Conservation (phyloP, 1,140 invertebrate species). For the Drosophila kepulauana region DNA sequence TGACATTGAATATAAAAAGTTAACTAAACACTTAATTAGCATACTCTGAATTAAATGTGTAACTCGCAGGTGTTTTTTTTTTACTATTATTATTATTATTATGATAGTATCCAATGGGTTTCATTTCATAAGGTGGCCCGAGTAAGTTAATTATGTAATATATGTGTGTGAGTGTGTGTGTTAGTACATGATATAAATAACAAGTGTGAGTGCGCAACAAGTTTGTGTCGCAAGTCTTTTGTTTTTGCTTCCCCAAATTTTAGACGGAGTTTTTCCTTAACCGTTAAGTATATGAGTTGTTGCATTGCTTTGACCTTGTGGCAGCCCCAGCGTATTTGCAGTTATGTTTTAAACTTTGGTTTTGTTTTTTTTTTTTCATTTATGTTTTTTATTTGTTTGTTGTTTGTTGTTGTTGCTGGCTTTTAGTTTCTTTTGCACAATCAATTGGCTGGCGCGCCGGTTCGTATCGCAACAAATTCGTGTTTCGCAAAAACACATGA, state of each 20-base stretch:
- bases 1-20: conserved; percentile 42
- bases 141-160: conserved; percentile 30
- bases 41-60: conserved; percentile 37
- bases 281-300: conserved; percentile 22
- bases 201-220: conserved; percentile 50
- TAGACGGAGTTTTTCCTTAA: conserved; percentile 36
- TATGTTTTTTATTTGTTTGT: not conserved
- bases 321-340: conserved; percentile 37
- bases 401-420: too few species aligned
- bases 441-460: conserved; percentile 45
- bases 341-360: conserved; percentile 16
- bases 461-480: conserved; percentile 17
- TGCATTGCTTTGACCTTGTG: conserved; percentile 61
- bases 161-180: not conserved
- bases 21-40: conserved; percentile 36
- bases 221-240: conserved; percentile 66
- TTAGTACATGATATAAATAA: conserved; percentile 53
- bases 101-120: conserved; percentile 11
- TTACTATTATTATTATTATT: too few species aligned
- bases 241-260: conserved; percentile 47
- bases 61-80: conserved; percentile 24
- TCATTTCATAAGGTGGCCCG: conserved; percentile 20
- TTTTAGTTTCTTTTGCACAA: conserved; percentile 50
- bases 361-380: conserved; percentile 12
- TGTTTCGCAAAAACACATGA: conserved; percentile 39